phyloP scores from a whole-genome alignment of 2,797 vertebrate species.

The Uromys caudimaculatus region DNA sequence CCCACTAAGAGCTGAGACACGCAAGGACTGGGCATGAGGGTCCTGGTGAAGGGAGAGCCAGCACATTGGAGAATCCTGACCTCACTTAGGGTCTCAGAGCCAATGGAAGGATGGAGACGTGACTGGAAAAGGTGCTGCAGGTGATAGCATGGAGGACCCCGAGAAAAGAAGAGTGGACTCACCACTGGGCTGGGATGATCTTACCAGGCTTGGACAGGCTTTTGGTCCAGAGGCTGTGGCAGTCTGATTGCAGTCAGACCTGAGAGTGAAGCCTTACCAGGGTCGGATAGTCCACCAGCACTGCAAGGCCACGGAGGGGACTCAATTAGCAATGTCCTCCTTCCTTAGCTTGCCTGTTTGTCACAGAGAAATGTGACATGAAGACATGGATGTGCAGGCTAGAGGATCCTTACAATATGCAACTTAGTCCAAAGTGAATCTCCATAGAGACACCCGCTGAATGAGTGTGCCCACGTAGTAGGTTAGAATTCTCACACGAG shows the following conservation, averaged over 20 bases:
- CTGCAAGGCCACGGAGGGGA: background rate
- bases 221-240: background rate
- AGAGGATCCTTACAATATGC: background rate
- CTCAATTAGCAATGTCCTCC: background rate
- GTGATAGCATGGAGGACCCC: background rate
- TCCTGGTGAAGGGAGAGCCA: background rate
- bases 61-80: background rate
- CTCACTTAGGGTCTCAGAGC: background rate
- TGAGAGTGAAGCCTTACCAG: background rate
- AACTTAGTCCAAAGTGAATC: background rate
- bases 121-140: background rate
- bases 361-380: too few relatives aligned
- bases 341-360: background rate
- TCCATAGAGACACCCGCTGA: background rate
- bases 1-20: background rate
- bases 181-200: accelerated
- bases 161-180: background rate
- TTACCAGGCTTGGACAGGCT: background rate
- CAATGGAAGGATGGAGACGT: too few relatives aligned
- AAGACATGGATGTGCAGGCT: background rate
- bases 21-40: background rate
- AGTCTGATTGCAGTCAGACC: background rate
- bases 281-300: background rate
- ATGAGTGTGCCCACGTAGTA: background rate
- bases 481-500: background rate